Evolutionary conservation across 2,888 invertebrate species (phyloP), one percentile per base, ranked within the genome.

Genomic region (Volucella inanis): DNA sequence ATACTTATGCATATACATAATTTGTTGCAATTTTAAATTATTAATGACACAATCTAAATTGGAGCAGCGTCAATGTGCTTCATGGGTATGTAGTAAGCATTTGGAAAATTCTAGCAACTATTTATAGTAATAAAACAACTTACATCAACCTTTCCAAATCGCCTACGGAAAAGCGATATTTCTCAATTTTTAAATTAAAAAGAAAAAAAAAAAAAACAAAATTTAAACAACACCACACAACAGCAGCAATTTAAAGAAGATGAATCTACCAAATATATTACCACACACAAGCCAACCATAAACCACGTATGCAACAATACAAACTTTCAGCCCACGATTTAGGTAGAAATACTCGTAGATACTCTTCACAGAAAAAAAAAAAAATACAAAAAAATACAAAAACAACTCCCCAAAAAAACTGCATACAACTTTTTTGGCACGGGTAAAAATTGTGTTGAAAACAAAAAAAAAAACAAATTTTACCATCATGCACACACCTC

Each of bases 381-480:
- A 31, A 0, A 55, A n/a, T n/a, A n/a, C n/a, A 31, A 31, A 31
- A 31, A 31, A 6, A 31, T 6, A 31, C 4, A 0, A 55, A 83
- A 82, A 67, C 68, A 59, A 67, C 70, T 75, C 71, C 71, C 76
- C 55, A 57, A 45, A 59, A 59, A 62, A 85, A 81, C 77, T 81
- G 85, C 85, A 85, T 81, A 81, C 76, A 81, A 65, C 68, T 41
- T 80, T 71, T 76, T 76, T 76, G 80, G 80, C 84, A 84, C 75
- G 84, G 47, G 67, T 57, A 72, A 62, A 62, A 80, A 72, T 62
- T 80, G 70, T 68, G 74, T 75, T 70, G 65, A 64, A 75, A 70
- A 70, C 39, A 14, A 57, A 15, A 15, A 22, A 47, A 62, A 22
- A 31, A 31, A 47, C 14, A 64, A 31, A 49, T 14, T 31, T 76